A percentile compares a stretch with the other conserved stretches of the same genome.
Conservation (phyloP, 2,113 vertebrate species). For the Actenoides hombroni region DNA sequence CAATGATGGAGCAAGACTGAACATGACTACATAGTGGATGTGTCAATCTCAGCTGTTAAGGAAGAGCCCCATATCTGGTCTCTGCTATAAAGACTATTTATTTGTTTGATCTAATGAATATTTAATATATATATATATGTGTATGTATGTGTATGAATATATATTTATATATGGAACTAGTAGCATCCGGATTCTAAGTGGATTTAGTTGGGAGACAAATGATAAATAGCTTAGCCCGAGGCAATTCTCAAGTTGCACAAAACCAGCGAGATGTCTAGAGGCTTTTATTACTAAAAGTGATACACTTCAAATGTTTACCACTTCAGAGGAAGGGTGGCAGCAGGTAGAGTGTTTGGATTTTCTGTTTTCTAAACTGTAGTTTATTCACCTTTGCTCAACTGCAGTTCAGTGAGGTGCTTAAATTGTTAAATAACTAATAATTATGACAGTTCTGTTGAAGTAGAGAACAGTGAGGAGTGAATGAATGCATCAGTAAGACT, state of each 20-base stretch:
- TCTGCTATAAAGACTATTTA: background rate
- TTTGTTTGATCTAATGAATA: background rate
- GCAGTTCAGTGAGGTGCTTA: background rate
- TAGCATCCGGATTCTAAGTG: background rate
- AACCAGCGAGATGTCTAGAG: background rate
- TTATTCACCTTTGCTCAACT: background rate
- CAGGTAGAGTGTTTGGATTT: rapidly evolving
- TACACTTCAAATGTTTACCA: background rate
- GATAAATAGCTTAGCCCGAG: background rate
- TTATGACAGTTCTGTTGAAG: background rate
- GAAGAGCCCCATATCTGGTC: background rate
- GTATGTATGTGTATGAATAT: background rate
- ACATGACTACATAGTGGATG: background rate
- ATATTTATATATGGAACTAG: background rate
- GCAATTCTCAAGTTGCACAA: background rate
- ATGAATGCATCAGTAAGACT: background rate
- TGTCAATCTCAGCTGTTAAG: background rate
- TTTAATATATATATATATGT: background rate
- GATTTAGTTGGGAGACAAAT: background rate
- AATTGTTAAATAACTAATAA: background rate
- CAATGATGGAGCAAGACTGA: background rate
- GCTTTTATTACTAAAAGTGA: background rate
- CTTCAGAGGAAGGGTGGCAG: background rate
- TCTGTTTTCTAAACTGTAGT: background rate
- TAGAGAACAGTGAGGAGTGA: background rate